Base-by-base conservation (phyloP, 2,113 vertebrate genomes). In the Pedetes capensis region DNA sequence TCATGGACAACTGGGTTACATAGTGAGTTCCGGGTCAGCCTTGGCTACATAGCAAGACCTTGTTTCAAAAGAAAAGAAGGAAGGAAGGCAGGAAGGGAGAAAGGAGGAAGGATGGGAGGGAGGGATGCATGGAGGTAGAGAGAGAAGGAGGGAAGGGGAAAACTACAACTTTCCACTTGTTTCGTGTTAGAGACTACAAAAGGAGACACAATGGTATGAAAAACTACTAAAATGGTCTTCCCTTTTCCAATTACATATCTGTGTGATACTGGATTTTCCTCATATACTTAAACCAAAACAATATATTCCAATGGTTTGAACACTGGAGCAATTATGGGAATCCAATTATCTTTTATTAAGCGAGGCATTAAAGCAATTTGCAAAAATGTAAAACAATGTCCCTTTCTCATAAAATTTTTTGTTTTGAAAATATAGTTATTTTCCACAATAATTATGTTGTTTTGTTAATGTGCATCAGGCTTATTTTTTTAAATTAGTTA, bases 321-420 rank as follows among this genome's bases (percentile, higher is more conserved):
- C 61, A 92, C 63, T 82, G 64, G 3, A 92, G 22, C 66, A 91
- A 69, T 93, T 89, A 87, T 68, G 64, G 87, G 29, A 95, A 63
- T 87, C 39, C 55, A 75, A 87, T 87, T 90, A 49, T 89, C 91
- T 87, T 89, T 64, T 90, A 51, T 53, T 90, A 82, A 82, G 42
- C 20, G 12, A 63, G 49, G 37, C 27, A 51, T 66, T 68, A 87
- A 93, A 87, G 39, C 90, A 93, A 91, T 34, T 86, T 87, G 23
- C 12, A 92, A 93, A 93, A 69, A 69, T 87, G 14, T 72, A 90
- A 92, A 84, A 64, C 22, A 89, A 90, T 75, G 47, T 3, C 12
- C 5, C 20, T 89, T 95, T 87, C 29, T 87, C 78, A n/a, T 22
- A 57, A 51, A 14, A 74, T 20, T 10, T 93, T 85, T 91, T 79